Percentiles rank a stretch among this genome's conserved stretches.
These are phyloP conservation scores for Seriola rivoliana DNA, from an alignment of 2,113 vertebrate species.

Conservation along the genomic window DNA sequence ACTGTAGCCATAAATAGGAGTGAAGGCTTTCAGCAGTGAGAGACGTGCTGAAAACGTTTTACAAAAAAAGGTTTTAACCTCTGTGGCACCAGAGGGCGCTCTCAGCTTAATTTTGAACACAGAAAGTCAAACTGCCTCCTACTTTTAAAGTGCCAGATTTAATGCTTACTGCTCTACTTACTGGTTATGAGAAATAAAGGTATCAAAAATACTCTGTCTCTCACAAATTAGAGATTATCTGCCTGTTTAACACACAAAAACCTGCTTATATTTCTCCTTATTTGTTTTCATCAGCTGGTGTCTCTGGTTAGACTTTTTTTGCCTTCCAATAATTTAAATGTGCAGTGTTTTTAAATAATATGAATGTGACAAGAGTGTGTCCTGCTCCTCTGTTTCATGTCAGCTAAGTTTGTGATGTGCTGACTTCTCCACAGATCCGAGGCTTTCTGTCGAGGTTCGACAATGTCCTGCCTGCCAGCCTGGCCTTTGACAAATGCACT, in stretches of 20 bases:
- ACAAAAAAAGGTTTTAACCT: not conserved
- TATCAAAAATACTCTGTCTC: not conserved
- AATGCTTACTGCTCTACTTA: not conserved
- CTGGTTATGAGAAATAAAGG: not conserved
- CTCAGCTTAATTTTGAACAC: not conserved
- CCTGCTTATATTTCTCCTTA: not conserved
- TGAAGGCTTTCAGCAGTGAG: conserved; percentile 13
- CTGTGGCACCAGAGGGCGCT: conserved; percentile 64
- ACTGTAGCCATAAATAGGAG: conserved; percentile 11
- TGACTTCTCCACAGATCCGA: conserved; percentile 88
- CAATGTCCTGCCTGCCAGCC: conserved; percentile 97
- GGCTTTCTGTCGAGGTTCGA: conserved; percentile 98
- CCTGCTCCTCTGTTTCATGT: not conserved
- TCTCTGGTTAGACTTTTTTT: not conserved
- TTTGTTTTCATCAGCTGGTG: not conserved
- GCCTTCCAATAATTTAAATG: not conserved
- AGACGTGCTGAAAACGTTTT: not conserved
- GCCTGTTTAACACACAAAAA: not conserved
- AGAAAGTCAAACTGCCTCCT: not conserved
- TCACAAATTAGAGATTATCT: not conserved
- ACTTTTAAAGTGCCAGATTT: not conserved
- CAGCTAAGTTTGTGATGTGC: conserved; percentile 13
- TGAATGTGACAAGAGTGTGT: not conserved
- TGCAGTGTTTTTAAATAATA: not conserved
- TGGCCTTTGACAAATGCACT: conserved; percentile 99